Evolutionary conservation across 2,113 vertebrate species (phyloP), one percentile per base, ranked within the genome.

Genomic region (Eidolon helvum): DNA sequence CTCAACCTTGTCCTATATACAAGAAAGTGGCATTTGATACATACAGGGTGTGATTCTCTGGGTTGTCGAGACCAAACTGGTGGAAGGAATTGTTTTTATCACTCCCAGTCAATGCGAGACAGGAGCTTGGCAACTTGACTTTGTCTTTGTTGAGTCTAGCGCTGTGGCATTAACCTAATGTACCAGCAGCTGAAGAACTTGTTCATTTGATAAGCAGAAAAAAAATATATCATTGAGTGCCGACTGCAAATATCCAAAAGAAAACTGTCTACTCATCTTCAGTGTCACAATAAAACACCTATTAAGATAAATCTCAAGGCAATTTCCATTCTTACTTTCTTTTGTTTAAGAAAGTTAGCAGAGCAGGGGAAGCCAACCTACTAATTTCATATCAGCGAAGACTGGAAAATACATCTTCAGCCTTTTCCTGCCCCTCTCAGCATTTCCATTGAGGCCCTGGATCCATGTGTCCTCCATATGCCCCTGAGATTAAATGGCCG

Each of bases 131-230:
- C 45, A 91, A 96, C 53, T 75, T 93, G 68, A 87, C 78, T 87
- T 71, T 95, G 86, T 95, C 78, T 90, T 71, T 95, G 86, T 95
- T 92, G 68, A 74, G 61, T 85, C 50, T 45, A 55, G 33, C 30
- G 12, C 48, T 80, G 66, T 55, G 66, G 94, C 71, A 78, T 94
- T 94, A 68, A 87, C 66, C 89, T 97, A 97, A 89, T 90, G 90
- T 79, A 87, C 50, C 30, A 45, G 59, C 53, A 72, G 79, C 59
- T 71, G 40, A 95, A 43, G 33, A 63, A 71, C 0, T 24, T 35
- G 19, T 24, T 91, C 71, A 75, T 24, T 94, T 84, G 80, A 93
- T 45, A 87, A 94, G 72, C 50, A 97, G 78, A 59, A 72, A 90
- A 94, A 30, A 69, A 87, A 16, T 68, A 86, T 90, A 75, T 21